Evolutionary conservation across 2,797 vertebrate genomes (phyloP), one percentile per base, ranked within the genome.

Genomic region (Crocidura indochinensis): DNA sequence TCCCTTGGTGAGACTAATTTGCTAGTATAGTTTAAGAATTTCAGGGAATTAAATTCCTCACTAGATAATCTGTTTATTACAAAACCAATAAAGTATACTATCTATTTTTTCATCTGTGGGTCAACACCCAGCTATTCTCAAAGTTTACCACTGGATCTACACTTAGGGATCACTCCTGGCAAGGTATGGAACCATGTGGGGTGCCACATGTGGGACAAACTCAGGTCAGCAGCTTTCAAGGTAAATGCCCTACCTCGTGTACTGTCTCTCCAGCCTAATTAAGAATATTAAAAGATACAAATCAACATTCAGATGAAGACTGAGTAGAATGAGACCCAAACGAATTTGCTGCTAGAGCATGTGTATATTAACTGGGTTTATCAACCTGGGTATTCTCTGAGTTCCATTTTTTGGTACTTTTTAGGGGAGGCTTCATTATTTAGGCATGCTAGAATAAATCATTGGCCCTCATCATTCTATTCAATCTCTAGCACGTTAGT

Each of bases 31-130:
- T 38, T 87, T 19, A 29, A 29, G 49, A 29, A 87, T 46, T 62
- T 91, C 75, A 86, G 60, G 83, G 56, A 86, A 80, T 62, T 68
- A 80, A 20, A 11, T 20, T 74, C 85, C 24, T 91, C 60, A 80
- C 62, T 56, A 46, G 60, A 80, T 56, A 47, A 74, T 31, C 19
- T 10, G 77, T 74, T 86, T 46, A 53, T 53, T 72, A 71, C 26
- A 84, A 84, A 86, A 10, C 14, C 53, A 56, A 56, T 56, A 19
- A 56, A 56, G 38, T 38, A 38, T 38, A 38, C 38, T 38, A 38
- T 38, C 38, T 38, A 38, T 38, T 38, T 38, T 38, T 38, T 38
- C 38, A 38, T 38, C 5, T 38, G 38, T 38, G 38, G 38, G 38
- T 2, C 38, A 2, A 38, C 38, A 38, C 38, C 38, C 38, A 38